phyloP scores from a whole-genome alignment of 2,888 invertebrate genomes.

The Apamea epomidion region DNA sequence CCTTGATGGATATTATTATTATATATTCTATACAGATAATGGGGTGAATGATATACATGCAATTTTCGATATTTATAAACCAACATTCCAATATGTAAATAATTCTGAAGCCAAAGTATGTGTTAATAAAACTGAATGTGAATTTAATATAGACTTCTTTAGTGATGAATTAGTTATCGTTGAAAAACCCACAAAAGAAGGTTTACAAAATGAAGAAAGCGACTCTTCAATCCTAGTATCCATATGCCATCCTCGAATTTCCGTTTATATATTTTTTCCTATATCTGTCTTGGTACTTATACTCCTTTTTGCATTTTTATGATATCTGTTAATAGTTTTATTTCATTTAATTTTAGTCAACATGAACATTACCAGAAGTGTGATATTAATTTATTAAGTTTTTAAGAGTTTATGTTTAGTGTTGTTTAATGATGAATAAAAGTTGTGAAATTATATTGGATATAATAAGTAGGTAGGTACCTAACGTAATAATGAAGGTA shows the following conservation, averaged over 20 bases:
- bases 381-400: slow-evolving; percentile 87
- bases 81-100: slow-evolving; percentile 94
- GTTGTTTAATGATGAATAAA: slow-evolving; percentile 54
- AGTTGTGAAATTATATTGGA: slow-evolving; percentile 40
- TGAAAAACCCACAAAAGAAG: slow-evolving; percentile 95
- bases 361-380: slow-evolving; percentile 86
- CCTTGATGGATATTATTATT: slow-evolving; percentile 96
- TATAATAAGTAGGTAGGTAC: background rate
- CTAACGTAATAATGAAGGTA: background rate
- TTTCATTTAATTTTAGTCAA: slow-evolving; percentile 82
- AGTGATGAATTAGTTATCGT: slow-evolving; percentile 95
- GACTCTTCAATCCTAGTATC: slow-evolving; percentile 94
- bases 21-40: slow-evolving; percentile 97
- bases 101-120: slow-evolving; percentile 92
- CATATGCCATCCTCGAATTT: slow-evolving; percentile 94
- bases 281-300: slow-evolving; percentile 94
- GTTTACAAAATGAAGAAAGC: slow-evolving; percentile 94
- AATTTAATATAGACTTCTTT: slow-evolving; percentile 93
- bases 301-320: slow-evolving; percentile 95
- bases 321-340: slow-evolving; percentile 83
- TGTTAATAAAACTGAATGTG: slow-evolving; percentile 94
- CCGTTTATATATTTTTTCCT: slow-evolving; percentile 95
- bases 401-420: slow-evolving; percentile 57
- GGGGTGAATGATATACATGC: slow-evolving; percentile 95
- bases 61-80: slow-evolving; percentile 96